Base-by-base conservation (phyloP, 2,113 vertebrate genomes). In the Oceanodroma tethys region DNA sequence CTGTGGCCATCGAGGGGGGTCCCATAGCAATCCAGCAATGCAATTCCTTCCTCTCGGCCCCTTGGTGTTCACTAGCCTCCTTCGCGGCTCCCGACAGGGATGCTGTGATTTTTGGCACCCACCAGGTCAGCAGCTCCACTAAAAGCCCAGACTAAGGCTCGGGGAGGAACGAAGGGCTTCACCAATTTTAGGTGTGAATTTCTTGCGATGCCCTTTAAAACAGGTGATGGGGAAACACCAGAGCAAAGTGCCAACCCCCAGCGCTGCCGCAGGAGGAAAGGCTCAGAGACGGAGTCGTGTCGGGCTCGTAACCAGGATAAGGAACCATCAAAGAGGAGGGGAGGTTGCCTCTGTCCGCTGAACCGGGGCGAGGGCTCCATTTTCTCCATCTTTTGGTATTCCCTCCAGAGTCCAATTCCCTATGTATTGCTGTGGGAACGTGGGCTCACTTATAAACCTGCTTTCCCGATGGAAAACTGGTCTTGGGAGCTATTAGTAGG, bases 261-360 rank as follows among this genome's bases (percentile, higher is more conserved):
- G 25, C 0, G 1, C 25, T 66, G n/a, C 60, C 2, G 0, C 13
- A 0, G 0, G 21, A 73, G 59, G 60, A 66, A 58, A 32, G 12
- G 11, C 43, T 81, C 5, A 2, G 16, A 29, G 59, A 5, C 0
- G 1, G 56, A 38, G 53, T 23, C 1, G 4, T 32, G 32, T 50
- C 17, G 32, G 68, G 12, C 14, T 81, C 52, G 9, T 25, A 40
- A 40, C 34, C 62, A 29, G 22, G 62, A 25, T 20, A 45, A 40
- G 47, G 55, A 68, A 16, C 27, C 11, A 25, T 21, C 47, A 34
- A 60, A 68, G 47, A 40, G 34, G 38, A 67, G 53, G 8, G 16
- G 34, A 83, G 40, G 13, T 68, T n/a, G 62, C 47, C 21, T 68
- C 38, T 36, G 21, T 12, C 67, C 22, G 18, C 62, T 38, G 27